Evolutionary conservation across 2,113 vertebrate genomes (phyloP).

Genomic region (Eupsittula cactorum): DNA sequence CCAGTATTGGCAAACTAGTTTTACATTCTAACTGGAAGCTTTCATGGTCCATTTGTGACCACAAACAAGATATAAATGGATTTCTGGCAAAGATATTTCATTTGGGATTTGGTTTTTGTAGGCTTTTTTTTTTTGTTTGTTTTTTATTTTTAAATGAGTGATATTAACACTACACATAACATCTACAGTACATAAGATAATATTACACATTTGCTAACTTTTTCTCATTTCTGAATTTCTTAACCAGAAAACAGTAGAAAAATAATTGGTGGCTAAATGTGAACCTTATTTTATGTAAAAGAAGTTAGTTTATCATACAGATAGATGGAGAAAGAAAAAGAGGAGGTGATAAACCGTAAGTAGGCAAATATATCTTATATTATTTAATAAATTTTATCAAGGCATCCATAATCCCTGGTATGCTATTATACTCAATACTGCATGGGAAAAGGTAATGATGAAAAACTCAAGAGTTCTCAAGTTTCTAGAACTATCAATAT

Average conservation of each 20-base stretch:
- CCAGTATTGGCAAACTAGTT: not conserved
- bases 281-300: not conserved
- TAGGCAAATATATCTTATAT: not conserved
- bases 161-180: not conserved
- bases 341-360: not conserved
- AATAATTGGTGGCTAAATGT: not conserved
- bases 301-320: not conserved
- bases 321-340: not conserved
- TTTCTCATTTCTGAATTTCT: not conserved
- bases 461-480: not conserved
- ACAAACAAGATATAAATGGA: not conserved
- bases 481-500: not conserved
- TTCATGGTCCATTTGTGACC: not conserved
- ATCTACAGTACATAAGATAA: not conserved
- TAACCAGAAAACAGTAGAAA: not conserved
- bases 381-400: not conserved
- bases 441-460: not conserved
- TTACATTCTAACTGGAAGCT: conserved; percentile 22
- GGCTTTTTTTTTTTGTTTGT: not conserved
- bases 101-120: not conserved
- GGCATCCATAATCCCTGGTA: not conserved
- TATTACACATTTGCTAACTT: not conserved
- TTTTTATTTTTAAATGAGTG: not conserved
- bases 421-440: not conserved
- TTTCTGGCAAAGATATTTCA: not conserved